A percentile compares a stretch with the other conserved stretches of the same genome.
Conservation (phyloP, 1,140 invertebrate genomes). For the Drosophila sp. region DNA sequence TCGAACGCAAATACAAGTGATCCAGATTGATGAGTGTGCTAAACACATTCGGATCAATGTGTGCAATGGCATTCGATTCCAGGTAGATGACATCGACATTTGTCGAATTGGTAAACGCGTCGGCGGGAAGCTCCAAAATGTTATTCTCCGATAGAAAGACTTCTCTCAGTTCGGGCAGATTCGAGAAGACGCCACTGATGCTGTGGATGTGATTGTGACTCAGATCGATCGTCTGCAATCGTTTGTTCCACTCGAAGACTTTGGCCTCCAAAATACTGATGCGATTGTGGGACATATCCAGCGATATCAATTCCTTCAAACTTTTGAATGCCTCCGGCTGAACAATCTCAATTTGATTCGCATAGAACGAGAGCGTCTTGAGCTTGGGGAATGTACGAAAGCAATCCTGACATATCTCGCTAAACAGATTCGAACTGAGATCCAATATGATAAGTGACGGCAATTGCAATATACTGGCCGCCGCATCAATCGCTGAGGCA, state of each 20-base stretch:
- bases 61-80: conserved; percentile 92
- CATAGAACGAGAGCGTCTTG: conserved; percentile 91
- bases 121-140: conserved; percentile 91
- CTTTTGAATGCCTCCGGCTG: conserved; percentile 90
- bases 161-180: conserved; percentile 90
- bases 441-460: conserved; percentile 90
- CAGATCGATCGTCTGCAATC: conserved; percentile 91
- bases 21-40: conserved; percentile 89
- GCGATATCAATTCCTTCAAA: conserved; percentile 89
- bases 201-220: conserved; percentile 95
- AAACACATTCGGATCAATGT: conserved; percentile 90
- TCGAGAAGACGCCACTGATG: conserved; percentile 91
- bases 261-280: conserved; percentile 89
- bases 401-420: conserved; percentile 88
- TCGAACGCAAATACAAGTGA: conserved; percentile 93
- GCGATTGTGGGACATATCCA: conserved; percentile 95
- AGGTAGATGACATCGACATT: conserved; percentile 92
- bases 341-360: conserved; percentile 91
- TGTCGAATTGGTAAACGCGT: conserved; percentile 91
- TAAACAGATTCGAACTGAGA: conserved; percentile 93
- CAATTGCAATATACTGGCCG: conserved; percentile 84
- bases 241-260: conserved; percentile 89
- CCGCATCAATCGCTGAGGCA: conserved; percentile 72
- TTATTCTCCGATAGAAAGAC: conserved; percentile 96
- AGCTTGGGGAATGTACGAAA: conserved; percentile 91